Conservation (phyloP, 2,113 vertebrate species). For the Capreolus pygargus region DNA sequence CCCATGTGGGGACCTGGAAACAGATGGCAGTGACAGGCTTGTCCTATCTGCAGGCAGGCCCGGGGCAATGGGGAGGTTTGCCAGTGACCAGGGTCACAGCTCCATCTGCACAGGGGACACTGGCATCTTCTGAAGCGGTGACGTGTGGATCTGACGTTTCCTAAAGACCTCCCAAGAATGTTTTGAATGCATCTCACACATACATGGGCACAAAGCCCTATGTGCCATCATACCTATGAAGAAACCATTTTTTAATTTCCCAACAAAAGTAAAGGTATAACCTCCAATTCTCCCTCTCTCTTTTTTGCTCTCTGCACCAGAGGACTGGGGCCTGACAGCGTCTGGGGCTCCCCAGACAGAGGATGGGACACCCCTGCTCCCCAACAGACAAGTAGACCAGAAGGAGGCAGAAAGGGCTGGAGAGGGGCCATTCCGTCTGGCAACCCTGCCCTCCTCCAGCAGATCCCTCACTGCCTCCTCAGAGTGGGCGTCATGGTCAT, state of each 20-base stretch:
- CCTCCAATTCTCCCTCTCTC: background rate
- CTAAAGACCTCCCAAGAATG: background rate
- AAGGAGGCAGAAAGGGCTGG: background rate
- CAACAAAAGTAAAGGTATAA: background rate
- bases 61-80: background rate
- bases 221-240: background rate
- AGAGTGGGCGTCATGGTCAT: background rate
- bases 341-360: background rate
- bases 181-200: background rate
- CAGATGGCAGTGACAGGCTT: background rate
- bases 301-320: background rate
- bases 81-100: background rate
- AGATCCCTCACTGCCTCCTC: background rate
- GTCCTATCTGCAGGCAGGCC: background rate
- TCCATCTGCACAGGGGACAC: rapidly evolving
- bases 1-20: background rate
- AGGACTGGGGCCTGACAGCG: background rate
- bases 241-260: background rate
- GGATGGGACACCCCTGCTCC: background rate
- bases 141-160: background rate
- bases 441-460: background rate
- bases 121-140: background rate
- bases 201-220: background rate
- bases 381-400: background rate
- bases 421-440: background rate